A percentile compares a stretch with the other conserved stretches of the same genome.
Evolutionary conservation across 2,888 invertebrate species (phyloP).

Genomic region (Adela reaumurella): DNA sequence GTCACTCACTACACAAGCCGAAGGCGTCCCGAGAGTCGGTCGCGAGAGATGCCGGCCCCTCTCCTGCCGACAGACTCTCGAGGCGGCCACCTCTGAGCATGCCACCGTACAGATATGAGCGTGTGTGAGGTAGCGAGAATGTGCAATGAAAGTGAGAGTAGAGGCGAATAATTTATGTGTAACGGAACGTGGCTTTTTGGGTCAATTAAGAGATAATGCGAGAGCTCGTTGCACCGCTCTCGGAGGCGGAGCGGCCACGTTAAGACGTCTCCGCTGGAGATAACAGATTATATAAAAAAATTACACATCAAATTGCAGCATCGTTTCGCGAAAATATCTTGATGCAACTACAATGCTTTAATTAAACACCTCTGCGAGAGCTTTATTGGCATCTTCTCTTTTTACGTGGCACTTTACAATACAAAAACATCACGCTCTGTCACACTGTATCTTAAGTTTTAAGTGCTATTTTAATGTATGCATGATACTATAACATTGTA

Average conservation of each 20-base stretch:
- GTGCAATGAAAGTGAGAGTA: constrained; percentile 51
- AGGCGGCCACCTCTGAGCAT: not conserved
- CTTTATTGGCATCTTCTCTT: too few relatives aligned
- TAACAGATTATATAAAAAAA: not conserved
- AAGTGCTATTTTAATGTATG: too few relatives aligned
- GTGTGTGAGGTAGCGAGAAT: constrained; percentile 39
- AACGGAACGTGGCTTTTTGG: not conserved
- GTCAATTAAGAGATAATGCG: not conserved
- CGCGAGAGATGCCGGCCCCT: not conserved
- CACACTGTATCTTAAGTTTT: too few relatives aligned
- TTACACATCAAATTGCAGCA: not conserved
- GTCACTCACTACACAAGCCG: not conserved
- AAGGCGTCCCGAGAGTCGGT: not conserved
- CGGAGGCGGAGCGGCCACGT: not conserved
- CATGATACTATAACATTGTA: too few relatives aligned
- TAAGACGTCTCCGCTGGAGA: not conserved
- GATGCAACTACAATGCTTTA: too few relatives aligned
- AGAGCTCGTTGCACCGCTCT: not conserved
- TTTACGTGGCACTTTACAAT: too few relatives aligned
- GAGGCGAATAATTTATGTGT: constrained; percentile 34
- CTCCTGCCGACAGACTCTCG: not conserved
- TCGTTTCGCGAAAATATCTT: not conserved
- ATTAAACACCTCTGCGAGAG: too few relatives aligned
- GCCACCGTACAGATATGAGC: not conserved
- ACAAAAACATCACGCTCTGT: too few relatives aligned